Evolutionary conservation across 2,888 invertebrate genomes (phyloP), one percentile per base, ranked within the genome.

Genomic region (Dendrolimus pini): DNA sequence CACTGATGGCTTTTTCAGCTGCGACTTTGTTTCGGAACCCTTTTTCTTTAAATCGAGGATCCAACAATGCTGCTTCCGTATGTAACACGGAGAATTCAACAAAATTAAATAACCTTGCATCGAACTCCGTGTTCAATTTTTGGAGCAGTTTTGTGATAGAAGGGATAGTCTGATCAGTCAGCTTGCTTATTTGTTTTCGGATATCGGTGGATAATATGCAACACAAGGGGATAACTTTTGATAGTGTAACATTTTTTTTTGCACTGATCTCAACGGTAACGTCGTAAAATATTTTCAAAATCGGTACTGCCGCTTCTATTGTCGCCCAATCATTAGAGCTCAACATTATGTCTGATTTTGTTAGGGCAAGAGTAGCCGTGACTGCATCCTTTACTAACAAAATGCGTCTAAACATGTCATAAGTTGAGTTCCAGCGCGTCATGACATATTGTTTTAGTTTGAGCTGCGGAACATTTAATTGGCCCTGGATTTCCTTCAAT

Each of bases 391-490:
- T 72, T 2, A 65, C 14, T 55, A 10, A 55, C 8, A 64, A 9
- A 1, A 68, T 8, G 7, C 67, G 42, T 1, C 52, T 13, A 0
- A 68, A 41, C 70, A 68, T 66, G 9, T 69, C 68, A 41, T 62
- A 71, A 0, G 64, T 64, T 2, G 67, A 71, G 54, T 69, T 68
- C 71, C 71, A 67, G 7, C 68, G 52, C 1, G 67, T 66, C 1
- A 52, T 9, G 1, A 65, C 63, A 47, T 70, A 66, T 56, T 71
- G 69, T 54, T 71, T 71, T 0, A 71, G 52, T 61, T 70, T 71
- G 2, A 69, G 42, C 12, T 52, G 41, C 1, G 61, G 30, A 0
- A 63, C 30, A 42, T 59, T 47, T 58, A 68, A 57, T 41, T 68
- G 65, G 8, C 62, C 57, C 62, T 67, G 56, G 8, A 63, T 65